phyloP scores from a whole-genome alignment of 2,797 vertebrate species.

The Hippocampus kuda region DNA sequence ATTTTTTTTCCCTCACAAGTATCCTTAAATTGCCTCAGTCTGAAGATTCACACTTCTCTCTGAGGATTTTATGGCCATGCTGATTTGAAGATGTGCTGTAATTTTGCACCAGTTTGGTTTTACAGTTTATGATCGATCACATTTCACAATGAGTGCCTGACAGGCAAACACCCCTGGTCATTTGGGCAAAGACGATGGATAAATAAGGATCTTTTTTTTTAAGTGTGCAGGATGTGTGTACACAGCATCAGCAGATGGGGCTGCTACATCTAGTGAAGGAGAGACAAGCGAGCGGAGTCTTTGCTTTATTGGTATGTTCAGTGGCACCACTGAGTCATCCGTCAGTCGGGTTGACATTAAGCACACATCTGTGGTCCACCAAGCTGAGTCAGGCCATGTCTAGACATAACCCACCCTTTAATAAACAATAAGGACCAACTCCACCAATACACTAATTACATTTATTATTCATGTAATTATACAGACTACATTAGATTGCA shows the following conservation, averaged over 20 bases:
- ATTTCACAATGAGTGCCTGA: background rate
- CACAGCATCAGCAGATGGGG: slow-evolving; percentile 14
- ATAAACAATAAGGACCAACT: slow-evolving; percentile 5
- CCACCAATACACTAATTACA: background rate
- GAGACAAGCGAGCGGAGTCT: slow-evolving; percentile 36
- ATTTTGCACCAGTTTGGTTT: background rate
- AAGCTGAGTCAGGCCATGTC: slow-evolving; percentile 41
- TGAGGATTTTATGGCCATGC: background rate
- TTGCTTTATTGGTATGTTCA: slow-evolving; percentile 42
- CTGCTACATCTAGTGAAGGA: slow-evolving; percentile 10
- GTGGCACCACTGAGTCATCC: slow-evolving; percentile 50
- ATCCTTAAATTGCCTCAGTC: slow-evolving; percentile 6
- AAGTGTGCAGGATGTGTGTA: background rate
- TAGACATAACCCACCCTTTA: slow-evolving; percentile 25
- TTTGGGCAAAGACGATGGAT: background rate
- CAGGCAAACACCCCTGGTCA: background rate
- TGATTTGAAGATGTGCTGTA: background rate
- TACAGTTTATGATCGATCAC: background rate
- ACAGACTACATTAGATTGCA: background rate
- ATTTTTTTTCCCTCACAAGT: slow-evolving; percentile 4
- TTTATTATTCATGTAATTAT: background rate
- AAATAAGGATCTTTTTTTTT: background rate
- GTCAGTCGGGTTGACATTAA: slow-evolving; percentile 44
- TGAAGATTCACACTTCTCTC: slow-evolving; percentile 1
- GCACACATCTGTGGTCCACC: slow-evolving; percentile 27